Percentiles rank a stretch among this genome's conserved stretches.
phyloP scores from a whole-genome alignment of 2,888 invertebrate genomes.

The Apotomis betuletana region DNA sequence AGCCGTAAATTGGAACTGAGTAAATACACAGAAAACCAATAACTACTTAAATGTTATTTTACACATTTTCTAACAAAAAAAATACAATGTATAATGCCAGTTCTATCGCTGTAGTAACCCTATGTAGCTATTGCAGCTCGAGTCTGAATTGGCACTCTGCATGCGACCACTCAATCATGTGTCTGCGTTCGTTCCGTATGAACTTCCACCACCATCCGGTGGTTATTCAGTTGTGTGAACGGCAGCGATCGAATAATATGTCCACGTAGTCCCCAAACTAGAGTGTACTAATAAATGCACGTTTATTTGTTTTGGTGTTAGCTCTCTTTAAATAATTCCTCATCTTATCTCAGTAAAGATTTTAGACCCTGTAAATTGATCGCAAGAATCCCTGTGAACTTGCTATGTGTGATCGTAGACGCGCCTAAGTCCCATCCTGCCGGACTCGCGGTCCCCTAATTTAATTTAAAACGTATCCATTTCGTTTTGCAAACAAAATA shows the following conservation, averaged over 20 bases:
- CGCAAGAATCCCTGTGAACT: no score
- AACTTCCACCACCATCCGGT: constrained; percentile 41
- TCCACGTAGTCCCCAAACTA: neutral
- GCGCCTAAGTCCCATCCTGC: neutral
- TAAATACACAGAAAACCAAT: no score
- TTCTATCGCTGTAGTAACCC: constrained; percentile 4
- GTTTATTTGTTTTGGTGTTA: no score
- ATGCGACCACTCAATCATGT: constrained; percentile 57
- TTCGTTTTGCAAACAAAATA: constrained; percentile 78
- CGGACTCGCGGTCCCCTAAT: constrained; percentile 55
- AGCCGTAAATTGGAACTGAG: no score
- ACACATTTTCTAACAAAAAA: no score
- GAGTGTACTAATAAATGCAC: neutral
- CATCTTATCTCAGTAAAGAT: no score
- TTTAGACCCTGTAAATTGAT: no score
- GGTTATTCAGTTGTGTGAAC: neutral
- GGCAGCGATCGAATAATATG: neutral
- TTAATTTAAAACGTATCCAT: constrained; percentile 76
- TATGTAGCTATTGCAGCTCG: constrained; percentile 36
- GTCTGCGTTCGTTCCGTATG: constrained; percentile 46
- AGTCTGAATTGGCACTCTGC: constrained; percentile 52
- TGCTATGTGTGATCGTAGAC: constrained; percentile 1
- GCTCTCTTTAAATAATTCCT: no score
- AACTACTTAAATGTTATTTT: no score
- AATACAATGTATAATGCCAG: neutral